Base-by-base conservation (phyloP, 2,888 invertebrate genomes). In the Protula sp. region DNA sequence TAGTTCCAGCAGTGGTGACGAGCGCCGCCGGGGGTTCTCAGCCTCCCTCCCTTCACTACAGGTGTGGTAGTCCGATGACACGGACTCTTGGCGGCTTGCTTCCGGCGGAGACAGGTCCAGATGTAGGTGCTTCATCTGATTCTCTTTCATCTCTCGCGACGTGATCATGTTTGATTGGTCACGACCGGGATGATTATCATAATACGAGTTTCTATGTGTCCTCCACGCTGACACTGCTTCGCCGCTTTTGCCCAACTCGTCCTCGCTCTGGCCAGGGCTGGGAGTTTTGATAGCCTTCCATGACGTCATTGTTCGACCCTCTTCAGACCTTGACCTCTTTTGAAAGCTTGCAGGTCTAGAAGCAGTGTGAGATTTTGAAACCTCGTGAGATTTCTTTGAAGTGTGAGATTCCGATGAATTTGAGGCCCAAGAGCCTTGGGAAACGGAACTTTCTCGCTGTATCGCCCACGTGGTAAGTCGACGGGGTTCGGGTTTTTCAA, bases 1-100 rank as follows among this genome's bases (percentile, higher is more conserved):
- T 5, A 65, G 50, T 38, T 65, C 65, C 14, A 60, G 54, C 45
- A 65, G 48, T 2, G 64, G 55, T 2, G 58, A 30, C 3, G 64
- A 57, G 14, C 29, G 38, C 9, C 57, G 24, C 38, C 14, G 19
- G 9, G 9, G 30, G 4, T 9, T 14, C 19, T 19, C 19, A 19
- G 38, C 19, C 38, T 38, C 19, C 38, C 19, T 19, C 38, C 38
- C 38, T 38, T 38, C 38, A 38, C 38, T 38, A 38, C 38, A 38
- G 9, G 38, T 38, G 9, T 38, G 9, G 19, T 38, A 38, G 19
- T 38, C 38, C 19, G 38, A 38, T 14, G 38, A 38, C 9, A 9
- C 38, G 19, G 38, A 38, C 38, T 38, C 9, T 38, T 38, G 38
- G 9, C 38, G 9, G 19, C 9, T 14, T n/a, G n/a, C n/a, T n/a